These are phyloP conservation scores for Mya arenaria DNA, from an alignment of 1,140 invertebrate genomes.

Conservation along the genomic window DNA sequence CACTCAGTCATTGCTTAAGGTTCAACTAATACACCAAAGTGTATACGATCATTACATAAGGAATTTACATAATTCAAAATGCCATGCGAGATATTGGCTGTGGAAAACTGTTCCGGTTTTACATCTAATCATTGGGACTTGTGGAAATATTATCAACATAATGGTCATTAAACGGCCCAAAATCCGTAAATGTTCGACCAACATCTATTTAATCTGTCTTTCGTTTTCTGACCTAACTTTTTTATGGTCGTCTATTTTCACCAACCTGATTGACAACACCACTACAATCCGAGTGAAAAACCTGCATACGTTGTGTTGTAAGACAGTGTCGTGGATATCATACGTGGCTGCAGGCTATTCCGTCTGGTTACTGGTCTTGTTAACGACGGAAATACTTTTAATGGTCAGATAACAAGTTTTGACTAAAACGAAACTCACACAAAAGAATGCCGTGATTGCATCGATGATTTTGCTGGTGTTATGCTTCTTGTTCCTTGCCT, in stretches of 20 bases:
- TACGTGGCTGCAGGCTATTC: not conserved
- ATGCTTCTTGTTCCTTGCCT: not conserved
- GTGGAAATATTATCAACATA: constrained; percentile 7
- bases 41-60: no score
- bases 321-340: not conserved
- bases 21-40: no score
- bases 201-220: not conserved
- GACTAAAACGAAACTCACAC: not conserved
- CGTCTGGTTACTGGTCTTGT: not conserved
- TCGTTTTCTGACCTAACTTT: not conserved
- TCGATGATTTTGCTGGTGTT: not conserved
- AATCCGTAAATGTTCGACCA: not conserved
- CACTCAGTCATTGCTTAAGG: no score
- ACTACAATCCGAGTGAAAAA: not conserved
- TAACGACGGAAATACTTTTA: not conserved
- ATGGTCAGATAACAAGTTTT: not conserved
- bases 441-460: not conserved
- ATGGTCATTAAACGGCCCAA: not conserved
- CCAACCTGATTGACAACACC: not conserved
- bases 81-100: not conserved
- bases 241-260: not conserved
- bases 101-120: not conserved
- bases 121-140: not conserved
- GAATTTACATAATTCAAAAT: no score
- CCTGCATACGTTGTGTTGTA: not conserved